Evolutionary conservation across 2,113 vertebrate species (phyloP).

Genomic region (Elachura formosa): DNA sequence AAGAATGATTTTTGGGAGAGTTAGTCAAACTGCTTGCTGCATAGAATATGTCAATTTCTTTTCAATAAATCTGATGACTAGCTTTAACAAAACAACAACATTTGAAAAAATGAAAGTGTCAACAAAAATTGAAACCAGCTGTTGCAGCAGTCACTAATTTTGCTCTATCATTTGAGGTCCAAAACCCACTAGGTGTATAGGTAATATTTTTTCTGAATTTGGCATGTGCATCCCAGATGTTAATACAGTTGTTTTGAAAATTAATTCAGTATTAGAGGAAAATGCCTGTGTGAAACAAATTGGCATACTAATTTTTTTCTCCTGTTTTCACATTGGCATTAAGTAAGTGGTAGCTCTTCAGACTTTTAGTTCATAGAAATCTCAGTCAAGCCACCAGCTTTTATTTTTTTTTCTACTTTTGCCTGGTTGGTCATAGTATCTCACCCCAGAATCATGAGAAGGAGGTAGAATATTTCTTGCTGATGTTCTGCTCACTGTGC

Average conservation of each 20-base stretch:
- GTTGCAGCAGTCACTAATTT: not conserved
- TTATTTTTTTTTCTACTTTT: not conserved
- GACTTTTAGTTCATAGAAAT: not conserved
- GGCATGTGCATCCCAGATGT: not conserved
- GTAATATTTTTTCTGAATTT: not conserved
- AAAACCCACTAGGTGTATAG: accelerated
- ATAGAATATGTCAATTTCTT: not conserved
- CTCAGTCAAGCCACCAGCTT: not conserved
- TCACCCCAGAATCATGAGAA: not conserved
- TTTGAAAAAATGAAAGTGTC: not conserved
- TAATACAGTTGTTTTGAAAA: not conserved
- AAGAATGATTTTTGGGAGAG: not conserved
- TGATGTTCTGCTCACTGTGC: not conserved
- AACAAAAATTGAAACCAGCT: not conserved
- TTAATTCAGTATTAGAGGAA: not conserved
- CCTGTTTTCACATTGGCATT: not conserved
- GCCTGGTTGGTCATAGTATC: not conserved
- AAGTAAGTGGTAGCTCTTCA: not conserved
- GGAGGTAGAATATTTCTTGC: not conserved
- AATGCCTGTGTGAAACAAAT: not conserved
- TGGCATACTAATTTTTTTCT: not conserved
- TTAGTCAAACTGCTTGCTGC: not conserved
- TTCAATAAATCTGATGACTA: not conserved
- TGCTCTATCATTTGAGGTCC: not conserved
- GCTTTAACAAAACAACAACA: not conserved